Evolutionary conservation across 2,113 vertebrate genomes (phyloP).

Genomic region (Orthonyx spaldingii): DNA sequence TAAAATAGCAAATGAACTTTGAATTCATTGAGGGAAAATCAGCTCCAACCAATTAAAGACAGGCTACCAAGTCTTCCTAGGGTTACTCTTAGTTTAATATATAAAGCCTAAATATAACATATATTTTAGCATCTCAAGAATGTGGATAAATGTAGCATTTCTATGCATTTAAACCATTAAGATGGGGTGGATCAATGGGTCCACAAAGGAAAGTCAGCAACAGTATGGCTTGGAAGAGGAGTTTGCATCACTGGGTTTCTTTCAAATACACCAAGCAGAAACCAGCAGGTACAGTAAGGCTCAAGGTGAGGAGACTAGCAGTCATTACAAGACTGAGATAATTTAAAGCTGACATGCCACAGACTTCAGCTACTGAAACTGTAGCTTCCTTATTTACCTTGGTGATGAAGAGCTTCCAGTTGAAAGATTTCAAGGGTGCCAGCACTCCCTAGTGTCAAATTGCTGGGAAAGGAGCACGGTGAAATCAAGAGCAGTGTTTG

Average conservation of each 20-base stretch:
- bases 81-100: neutral
- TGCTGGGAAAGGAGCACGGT: neutral
- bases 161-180: neutral
- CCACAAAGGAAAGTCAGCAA: neutral
- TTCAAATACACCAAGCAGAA: neutral
- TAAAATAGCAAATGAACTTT: slow-evolving; percentile 27
- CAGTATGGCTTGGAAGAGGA: neutral
- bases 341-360: neutral
- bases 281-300: neutral
- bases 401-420: neutral
- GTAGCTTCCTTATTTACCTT: neutral
- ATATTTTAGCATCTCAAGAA: neutral
- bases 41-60: neutral
- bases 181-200: too few relatives aligned
- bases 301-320: neutral
- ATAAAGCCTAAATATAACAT: neutral
- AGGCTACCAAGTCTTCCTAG: neutral
- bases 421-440: neutral
- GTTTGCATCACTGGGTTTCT: neutral
- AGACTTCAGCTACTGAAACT: neutral
- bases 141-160: neutral
- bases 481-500: neutral
- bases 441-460: neutral
- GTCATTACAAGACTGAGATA: neutral
- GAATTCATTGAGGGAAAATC: neutral